phyloP scores from a whole-genome alignment of 2,888 invertebrate species.

The Drosophila neoperkinsi region DNA sequence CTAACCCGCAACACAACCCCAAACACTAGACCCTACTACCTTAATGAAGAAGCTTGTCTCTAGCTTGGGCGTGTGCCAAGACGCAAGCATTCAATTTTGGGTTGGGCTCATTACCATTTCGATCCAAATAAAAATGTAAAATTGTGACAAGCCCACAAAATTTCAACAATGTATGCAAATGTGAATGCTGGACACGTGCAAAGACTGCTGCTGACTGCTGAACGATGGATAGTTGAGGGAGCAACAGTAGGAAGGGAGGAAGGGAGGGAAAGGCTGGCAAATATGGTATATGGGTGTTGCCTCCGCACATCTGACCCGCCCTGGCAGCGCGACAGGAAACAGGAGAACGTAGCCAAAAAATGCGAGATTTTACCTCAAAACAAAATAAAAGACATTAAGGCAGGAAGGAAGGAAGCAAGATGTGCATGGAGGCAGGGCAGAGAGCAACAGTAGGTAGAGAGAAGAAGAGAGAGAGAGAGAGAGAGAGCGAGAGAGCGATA shows the following conservation, averaged over 20 bases:
- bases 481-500: constrained; percentile 16
- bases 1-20: constrained; percentile 7
- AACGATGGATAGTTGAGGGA: constrained; percentile 13
- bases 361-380: constrained; percentile 68
- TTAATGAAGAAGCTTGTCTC: constrained; percentile 29
- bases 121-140: constrained; percentile 35
- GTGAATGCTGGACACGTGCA: constrained; percentile 67
- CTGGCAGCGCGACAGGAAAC: constrained; percentile 39
- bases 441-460: neutral
- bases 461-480: constrained; percentile 20
- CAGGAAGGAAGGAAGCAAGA: constrained; percentile 29
- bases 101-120: constrained; percentile 50
- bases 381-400: constrained; percentile 33
- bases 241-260: too few relatives aligned
- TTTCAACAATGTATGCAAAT: constrained; percentile 53
- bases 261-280: constrained; percentile 11
- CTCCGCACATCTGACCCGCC: constrained; percentile 62
- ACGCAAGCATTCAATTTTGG: constrained; percentile 30
- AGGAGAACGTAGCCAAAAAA: constrained; percentile 19
- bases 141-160: constrained; percentile 62
- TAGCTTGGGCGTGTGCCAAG: constrained; percentile 66
- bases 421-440: neutral
- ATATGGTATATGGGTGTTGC: constrained; percentile 38
- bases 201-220: constrained; percentile 6
- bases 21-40: neutral